Base-by-base conservation (phyloP, 2,888 invertebrate genomes). In the Epinotia demarniana region DNA sequence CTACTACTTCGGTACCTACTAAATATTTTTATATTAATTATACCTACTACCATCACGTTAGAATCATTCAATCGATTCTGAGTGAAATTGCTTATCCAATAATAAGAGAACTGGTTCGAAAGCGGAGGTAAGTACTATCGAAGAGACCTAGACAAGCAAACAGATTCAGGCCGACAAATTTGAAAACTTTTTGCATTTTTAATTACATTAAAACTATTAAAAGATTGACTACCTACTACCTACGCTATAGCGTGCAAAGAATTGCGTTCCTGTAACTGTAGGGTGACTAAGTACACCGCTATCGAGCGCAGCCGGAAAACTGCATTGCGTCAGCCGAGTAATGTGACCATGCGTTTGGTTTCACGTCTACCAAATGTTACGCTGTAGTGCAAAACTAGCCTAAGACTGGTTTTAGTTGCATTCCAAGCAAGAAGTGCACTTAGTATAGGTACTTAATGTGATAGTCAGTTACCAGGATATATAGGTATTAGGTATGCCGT, bases 251-350 rank as follows among this genome's bases (percentile, higher is more conserved):
- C 49, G 33, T 43, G 55, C 39, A 49, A 43, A 55, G 39, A 57
- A 62, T 43, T 69, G 66, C 72, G 66, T 72, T 12, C 33, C 33
- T 62, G 69, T 19, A 46, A 57, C 62, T 6, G 33, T 63, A 57
- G 62, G 60, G 58, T 73, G n/a, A 66, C 66, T 57, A n/a, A n/a
- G n/a, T n/a, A 39, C 74, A 33, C 69, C 49, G 62, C 46, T 74
- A 74, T 74, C 63, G 74, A 74, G 74, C 68, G 73, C 57, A 23
- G 61, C 39, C 57, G 69, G 74, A 69, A 74, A 74, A 74, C 74
- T 74, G 74, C 74, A 74, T 69, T 74, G 74, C 74, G 74, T 33
- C 69, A 69, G 55, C 57, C 23, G 69, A 74, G 46, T 63, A 63
- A 55, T 46, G 69, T 46, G 62, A 69, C 63, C 74, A 49, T 46